Conservation (phyloP, 2,113 vertebrate species). For the Ciconia maguari region DNA sequence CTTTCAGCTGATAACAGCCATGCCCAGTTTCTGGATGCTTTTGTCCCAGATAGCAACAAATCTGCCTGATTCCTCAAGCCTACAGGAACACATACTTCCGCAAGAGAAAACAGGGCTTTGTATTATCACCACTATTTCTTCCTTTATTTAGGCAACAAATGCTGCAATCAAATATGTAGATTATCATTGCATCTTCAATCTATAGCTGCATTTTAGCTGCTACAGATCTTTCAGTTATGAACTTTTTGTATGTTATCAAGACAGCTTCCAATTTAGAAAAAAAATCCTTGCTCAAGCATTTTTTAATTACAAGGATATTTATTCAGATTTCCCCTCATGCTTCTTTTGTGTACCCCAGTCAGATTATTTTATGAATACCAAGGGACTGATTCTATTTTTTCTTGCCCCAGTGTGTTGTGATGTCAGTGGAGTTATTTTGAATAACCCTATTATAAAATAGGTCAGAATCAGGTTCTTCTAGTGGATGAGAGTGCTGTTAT, state of each 20-base stretch:
- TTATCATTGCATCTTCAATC: background rate
- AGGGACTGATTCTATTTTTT: background rate
- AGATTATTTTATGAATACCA: background rate
- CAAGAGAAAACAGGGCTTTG: background rate
- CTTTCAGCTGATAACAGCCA: background rate
- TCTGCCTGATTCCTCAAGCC: background rate
- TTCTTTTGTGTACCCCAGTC: background rate
- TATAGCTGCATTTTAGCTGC: background rate
- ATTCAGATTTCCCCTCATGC: background rate
- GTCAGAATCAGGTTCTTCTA: constrained; percentile 27
- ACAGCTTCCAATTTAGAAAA: background rate
- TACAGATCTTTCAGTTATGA: background rate
- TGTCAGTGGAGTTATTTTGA: constrained; percentile 33
- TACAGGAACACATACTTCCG: accelerated
- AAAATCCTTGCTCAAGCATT: background rate
- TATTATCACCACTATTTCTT: background rate
- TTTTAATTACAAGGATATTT: background rate
- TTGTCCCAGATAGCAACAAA: background rate
- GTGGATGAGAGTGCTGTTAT: background rate
- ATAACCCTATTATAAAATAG: constrained; percentile 53
- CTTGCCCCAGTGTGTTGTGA: background rate
- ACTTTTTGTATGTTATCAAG: background rate
- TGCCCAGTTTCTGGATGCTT: background rate
- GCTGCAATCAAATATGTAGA: background rate
- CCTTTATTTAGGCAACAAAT: background rate